Conservation (phyloP, 2,888 invertebrate species). For the Meganola albula region DNA sequence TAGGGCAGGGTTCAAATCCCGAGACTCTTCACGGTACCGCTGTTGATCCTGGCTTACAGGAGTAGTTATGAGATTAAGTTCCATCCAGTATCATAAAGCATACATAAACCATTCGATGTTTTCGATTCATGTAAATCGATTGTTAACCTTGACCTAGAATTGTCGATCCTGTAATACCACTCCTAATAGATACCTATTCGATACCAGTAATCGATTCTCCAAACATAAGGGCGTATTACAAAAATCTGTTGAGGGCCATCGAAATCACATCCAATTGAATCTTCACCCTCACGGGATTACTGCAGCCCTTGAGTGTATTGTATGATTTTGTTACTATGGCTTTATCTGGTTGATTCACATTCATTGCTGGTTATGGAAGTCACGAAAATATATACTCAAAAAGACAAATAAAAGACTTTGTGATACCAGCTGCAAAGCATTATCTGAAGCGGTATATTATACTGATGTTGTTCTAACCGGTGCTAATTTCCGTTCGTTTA, state of each 20-base stretch:
- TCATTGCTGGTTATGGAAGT: conserved; percentile 26
- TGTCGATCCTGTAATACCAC: conserved; percentile 2
- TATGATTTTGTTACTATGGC: conserved; percentile 13
- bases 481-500: no score
- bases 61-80: no score
- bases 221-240: conserved; percentile 35
- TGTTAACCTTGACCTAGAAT: conserved; percentile 11
- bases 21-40: no score
- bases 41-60: no score
- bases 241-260: conserved; percentile 43
- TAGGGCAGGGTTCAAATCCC: no score
- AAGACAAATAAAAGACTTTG: no score
- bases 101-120: neutral
- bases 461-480: no score
- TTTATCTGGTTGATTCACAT: conserved; percentile 6
- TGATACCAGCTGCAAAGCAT: no score
- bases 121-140: neutral
- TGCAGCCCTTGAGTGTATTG: conserved; percentile 30
- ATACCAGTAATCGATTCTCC: conserved; percentile 28
- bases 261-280: conserved; percentile 54
- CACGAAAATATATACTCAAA: no score
- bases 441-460: no score
- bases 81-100: neutral
- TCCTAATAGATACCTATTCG: conserved; percentile 26
- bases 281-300: conserved; percentile 50